These are phyloP conservation scores for Dioctria linearis DNA, from an alignment of 2,888 invertebrate species.

Conservation along the genomic window DNA sequence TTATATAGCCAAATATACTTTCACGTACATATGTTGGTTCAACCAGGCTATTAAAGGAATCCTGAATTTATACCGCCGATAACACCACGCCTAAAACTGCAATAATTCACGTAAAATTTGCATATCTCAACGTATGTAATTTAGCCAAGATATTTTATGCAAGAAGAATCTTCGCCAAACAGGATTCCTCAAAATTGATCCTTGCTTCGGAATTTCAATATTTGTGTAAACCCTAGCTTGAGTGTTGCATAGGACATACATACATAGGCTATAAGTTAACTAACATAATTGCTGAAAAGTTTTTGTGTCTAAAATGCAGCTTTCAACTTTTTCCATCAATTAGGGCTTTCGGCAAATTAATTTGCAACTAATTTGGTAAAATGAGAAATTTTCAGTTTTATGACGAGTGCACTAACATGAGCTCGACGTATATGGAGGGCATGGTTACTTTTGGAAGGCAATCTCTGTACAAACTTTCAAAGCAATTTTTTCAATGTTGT, in stretches of 20 bases:
- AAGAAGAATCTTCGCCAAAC: background rate
- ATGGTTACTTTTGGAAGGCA: background rate
- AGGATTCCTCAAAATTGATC: background rate
- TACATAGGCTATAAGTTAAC: background rate
- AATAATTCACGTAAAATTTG: slow-evolving; percentile 52
- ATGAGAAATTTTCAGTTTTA: background rate
- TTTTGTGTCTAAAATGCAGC: slow-evolving; percentile 36
- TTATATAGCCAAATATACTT: too few species aligned
- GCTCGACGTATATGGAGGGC: background rate
- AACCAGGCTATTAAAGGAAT: slow-evolving; percentile 44
- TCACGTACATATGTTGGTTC: background rate
- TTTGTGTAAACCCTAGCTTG: background rate
- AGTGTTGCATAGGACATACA: too few species aligned
- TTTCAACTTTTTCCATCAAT: slow-evolving; percentile 55
- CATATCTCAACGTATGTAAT: slow-evolving; percentile 42
- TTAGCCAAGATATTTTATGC: background rate
- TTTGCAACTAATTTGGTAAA: slow-evolving; percentile 54
- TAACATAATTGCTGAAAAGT: slow-evolving; percentile 22
- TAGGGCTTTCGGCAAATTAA: slow-evolving; percentile 57
- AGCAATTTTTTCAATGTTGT: too few species aligned
- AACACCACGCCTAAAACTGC: slow-evolving; percentile 12
- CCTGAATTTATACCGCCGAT: slow-evolving; percentile 38
- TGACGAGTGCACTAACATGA: background rate
- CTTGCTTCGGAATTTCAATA: background rate
- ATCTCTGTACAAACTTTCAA: too few species aligned